Base-by-base conservation (phyloP, 2,888 invertebrate species). In the Drosophila rellima region DNA sequence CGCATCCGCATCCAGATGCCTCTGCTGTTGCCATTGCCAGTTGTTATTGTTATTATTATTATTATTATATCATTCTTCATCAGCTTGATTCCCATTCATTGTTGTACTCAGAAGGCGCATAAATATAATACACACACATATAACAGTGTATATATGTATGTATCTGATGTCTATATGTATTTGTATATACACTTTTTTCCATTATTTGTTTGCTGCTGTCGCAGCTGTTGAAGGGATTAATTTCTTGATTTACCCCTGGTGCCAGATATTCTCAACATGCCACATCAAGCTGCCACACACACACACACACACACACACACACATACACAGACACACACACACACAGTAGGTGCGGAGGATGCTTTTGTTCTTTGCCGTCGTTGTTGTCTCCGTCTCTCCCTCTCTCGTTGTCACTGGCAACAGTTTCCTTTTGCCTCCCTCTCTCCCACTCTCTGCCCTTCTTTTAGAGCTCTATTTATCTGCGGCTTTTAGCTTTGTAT, bases 171-270 rank as follows among this genome's bases (percentile, higher is more conserved):
- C 20, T 4, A n/a, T 33, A 8, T 31, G 6, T 42, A 10, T 26
- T 26, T 26, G 26, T 55, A 44, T 33, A 44, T 35, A 55, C 44
- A 44, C 13, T 37, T 87, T 87, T 87, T 88, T 89, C 78, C 90
- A 90, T 90, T 89, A 89, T 82, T 86, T 83, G 86, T 75, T 80
- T 71, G 86, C 56, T 66, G 78, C 70, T 76, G 90, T 75, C 73
- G 82, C 89, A 84, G 85, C 85, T 88, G 90, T 67, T 87, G 80
- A 87, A 90, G 81, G 90, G 90, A 89, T 89, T 89, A 90, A 89
- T 90, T 90, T 88, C 89, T 90, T 90, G 89, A 90, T 89, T 90
- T 90, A 85, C 81, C 85, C 90, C 69, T 33, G 78, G 72, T 61
- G 72, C 47, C 29, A 23, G 15, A 31, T 61, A 18, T 13, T 40